phyloP scores from a whole-genome alignment of 2,888 invertebrate genomes.

The Holacanthella duospinosa region DNA sequence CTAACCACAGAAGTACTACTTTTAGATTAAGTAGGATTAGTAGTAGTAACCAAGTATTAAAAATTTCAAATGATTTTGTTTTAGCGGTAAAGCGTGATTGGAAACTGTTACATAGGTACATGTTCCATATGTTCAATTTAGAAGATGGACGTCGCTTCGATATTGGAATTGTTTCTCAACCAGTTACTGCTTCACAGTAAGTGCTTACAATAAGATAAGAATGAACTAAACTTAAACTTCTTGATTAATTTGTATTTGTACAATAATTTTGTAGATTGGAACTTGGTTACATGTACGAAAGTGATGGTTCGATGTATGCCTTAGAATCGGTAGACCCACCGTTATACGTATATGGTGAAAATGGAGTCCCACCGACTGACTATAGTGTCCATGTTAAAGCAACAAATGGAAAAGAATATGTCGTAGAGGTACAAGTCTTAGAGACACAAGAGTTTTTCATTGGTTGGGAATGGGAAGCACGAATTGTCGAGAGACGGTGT shows the following conservation, averaged over 20 bases:
- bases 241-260: neutral
- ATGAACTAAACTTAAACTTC: neutral
- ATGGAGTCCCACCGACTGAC: slow-evolving; percentile 49
- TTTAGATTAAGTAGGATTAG: too few relatives aligned
- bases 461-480: slow-evolving; percentile 51
- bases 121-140: slow-evolving; percentile 64
- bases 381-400: slow-evolving; percentile 53
- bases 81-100: slow-evolving; percentile 61
- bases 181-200: slow-evolving; percentile 54
- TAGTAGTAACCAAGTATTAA: too few relatives aligned
- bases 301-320: slow-evolving; percentile 47
- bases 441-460: slow-evolving; percentile 51
- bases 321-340: slow-evolving; percentile 50
- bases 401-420: slow-evolving; percentile 47
- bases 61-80: too few relatives aligned
- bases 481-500: slow-evolving; percentile 52
- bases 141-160: slow-evolving; percentile 58
- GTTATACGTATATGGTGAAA: slow-evolving; percentile 54
- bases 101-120: slow-evolving; percentile 63
- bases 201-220: neutral
- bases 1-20: neutral
- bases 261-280: slow-evolving; percentile 49
- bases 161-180: slow-evolving; percentile 66
- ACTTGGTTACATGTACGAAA: slow-evolving; percentile 53
- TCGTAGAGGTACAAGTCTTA: slow-evolving; percentile 47